These are phyloP conservation scores for Pyxicephalus adspersus DNA, from an alignment of 2,113 vertebrate species.

Conservation along the genomic window DNA sequence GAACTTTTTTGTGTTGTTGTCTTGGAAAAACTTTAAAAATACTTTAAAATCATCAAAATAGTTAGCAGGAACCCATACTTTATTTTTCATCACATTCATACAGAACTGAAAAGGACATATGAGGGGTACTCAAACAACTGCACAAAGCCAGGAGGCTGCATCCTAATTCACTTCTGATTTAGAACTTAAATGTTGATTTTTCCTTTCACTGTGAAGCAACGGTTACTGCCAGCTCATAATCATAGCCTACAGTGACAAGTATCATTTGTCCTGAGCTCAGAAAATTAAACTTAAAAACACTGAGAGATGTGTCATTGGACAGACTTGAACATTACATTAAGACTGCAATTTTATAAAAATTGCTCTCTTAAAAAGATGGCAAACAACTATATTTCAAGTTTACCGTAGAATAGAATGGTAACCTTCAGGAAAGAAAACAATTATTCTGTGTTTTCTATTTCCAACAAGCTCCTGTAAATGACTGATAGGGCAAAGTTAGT, in stretches of 20 bases:
- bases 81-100: neutral
- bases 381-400: conserved; percentile 14
- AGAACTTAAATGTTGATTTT: conserved; percentile 14
- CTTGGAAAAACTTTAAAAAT: no score
- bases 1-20: no score
- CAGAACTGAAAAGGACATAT: neutral
- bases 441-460: neutral
- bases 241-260: conserved; percentile 4
- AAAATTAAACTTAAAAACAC: neutral
- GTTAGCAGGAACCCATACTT: no score
- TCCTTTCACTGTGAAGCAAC: neutral
- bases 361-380: neutral
- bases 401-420: neutral
- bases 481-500: no score
- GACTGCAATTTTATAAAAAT: conserved; percentile 15
- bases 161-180: conserved; percentile 20
- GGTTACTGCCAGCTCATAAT: neutral
- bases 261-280: conserved; percentile 12
- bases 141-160: neutral
- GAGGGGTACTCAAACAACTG: neutral
- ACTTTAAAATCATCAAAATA: no score
- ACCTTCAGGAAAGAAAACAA: neutral
- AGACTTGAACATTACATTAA: neutral
- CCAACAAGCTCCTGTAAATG: neutral
- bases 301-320: neutral